phyloP scores from a whole-genome alignment of 2,113 vertebrate genomes.

The Aythya baeri region DNA sequence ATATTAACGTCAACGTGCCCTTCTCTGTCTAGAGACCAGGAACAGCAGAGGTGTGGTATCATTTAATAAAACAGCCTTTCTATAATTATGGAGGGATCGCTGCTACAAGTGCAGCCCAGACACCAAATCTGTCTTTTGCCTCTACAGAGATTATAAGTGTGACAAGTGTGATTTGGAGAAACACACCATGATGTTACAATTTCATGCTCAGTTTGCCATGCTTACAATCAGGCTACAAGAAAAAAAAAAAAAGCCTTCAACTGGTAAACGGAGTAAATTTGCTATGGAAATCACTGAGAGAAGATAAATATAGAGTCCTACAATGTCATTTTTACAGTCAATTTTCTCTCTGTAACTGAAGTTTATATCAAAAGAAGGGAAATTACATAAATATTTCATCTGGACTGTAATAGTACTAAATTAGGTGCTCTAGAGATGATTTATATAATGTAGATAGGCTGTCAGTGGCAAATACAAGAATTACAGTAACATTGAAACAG shows the following conservation, averaged over 20 bases:
- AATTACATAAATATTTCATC: conserved; percentile 70
- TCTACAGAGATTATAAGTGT: conserved; percentile 49
- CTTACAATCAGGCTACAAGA: conserved; percentile 47
- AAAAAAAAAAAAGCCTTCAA: conserved; percentile 20
- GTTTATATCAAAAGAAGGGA: conserved; percentile 69
- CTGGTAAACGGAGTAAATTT: conserved; percentile 65
- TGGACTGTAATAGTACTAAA: conserved; percentile 63
- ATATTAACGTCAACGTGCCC: not conserved
- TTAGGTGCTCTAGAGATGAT: conserved; percentile 60
- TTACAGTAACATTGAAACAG: conserved; percentile 16
- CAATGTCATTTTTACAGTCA: conserved; percentile 61
- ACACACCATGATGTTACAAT: conserved; percentile 62
- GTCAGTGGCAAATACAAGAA: conserved; percentile 35
- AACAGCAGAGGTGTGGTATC: not conserved
- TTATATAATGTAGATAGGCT: conserved; percentile 43
- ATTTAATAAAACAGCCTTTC: not conserved
- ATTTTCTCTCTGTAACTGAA: conserved; percentile 62
- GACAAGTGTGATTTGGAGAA: conserved; percentile 67
- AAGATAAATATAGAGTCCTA: conserved; percentile 60
- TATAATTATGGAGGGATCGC: conserved; percentile 4
- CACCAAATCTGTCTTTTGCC: conserved; percentile 39
- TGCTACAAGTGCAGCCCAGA: conserved; percentile 20
- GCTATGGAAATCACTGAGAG: conserved; percentile 63
- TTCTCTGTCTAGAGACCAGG: not conserved
- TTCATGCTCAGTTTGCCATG: conserved; percentile 69